Conservation (phyloP, 1,140 invertebrate species). For the Drosophila obscura region DNA sequence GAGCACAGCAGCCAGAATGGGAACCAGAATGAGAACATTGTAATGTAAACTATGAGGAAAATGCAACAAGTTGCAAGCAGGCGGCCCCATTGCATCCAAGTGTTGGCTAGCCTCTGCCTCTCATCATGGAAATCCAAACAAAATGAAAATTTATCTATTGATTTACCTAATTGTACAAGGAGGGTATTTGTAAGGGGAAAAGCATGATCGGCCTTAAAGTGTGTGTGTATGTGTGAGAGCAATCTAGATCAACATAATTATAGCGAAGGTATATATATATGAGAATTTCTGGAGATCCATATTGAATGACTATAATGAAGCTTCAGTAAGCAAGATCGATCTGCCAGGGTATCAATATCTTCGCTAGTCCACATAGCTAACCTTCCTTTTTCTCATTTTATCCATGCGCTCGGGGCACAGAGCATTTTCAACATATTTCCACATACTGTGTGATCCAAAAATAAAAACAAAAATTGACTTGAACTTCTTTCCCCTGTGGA, state of each 20-base stretch:
- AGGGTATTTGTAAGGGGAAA: too few relatives aligned
- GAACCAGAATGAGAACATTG: background rate
- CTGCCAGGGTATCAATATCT: too few relatives aligned
- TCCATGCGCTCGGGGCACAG: too few relatives aligned
- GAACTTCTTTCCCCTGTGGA: background rate
- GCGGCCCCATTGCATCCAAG: slow-evolving; percentile 35
- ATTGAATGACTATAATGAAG: too few relatives aligned
- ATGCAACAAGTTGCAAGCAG: slow-evolving; percentile 54
- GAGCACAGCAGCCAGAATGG: too few relatives aligned
- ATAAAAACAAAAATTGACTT: slow-evolving; percentile 33
- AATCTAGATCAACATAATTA: too few relatives aligned
- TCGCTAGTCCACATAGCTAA: too few relatives aligned
- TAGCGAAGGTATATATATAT: too few relatives aligned
- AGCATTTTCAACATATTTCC: slow-evolving; percentile 22
- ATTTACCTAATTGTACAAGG: slow-evolving; percentile 10
- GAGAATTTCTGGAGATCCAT: too few relatives aligned
- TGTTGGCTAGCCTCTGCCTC: slow-evolving; percentile 21
- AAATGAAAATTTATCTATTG: slow-evolving; percentile 17
- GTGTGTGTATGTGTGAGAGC: background rate
- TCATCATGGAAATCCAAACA: slow-evolving; percentile 40
- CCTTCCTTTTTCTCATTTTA: too few relatives aligned
- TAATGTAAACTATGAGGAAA: slow-evolving; percentile 50
- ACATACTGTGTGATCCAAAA: slow-evolving; percentile 40
- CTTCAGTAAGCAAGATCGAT: too few relatives aligned
- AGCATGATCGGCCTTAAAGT: too few relatives aligned